phyloP scores from a whole-genome alignment of 2,113 vertebrate species.

The Grammomys surdaster region DNA sequence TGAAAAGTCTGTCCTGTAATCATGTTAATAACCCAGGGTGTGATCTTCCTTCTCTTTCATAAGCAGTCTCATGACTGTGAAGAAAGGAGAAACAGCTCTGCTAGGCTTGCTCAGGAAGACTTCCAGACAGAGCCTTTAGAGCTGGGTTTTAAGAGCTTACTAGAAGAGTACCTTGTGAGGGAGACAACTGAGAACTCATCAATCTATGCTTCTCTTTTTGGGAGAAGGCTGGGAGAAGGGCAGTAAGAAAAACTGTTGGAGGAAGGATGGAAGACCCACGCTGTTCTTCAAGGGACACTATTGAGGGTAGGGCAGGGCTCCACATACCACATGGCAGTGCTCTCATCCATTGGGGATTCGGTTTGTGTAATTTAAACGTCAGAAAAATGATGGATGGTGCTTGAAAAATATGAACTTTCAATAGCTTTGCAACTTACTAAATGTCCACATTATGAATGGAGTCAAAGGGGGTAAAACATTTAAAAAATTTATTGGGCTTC shows the following conservation, averaged over 20 bases:
- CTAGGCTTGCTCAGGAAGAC: background rate
- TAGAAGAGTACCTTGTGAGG: background rate
- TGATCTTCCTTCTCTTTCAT: background rate
- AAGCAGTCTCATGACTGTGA: background rate
- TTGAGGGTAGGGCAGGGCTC: background rate
- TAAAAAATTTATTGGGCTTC: background rate
- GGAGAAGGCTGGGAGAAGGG: background rate
- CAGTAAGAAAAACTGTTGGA: background rate
- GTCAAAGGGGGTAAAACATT: constrained; percentile 16
- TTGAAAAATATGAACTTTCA: constrained; percentile 43
- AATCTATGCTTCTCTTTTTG: background rate
- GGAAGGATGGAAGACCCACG: background rate
- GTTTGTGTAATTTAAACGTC: constrained; percentile 64
- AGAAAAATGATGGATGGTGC: constrained; percentile 15
- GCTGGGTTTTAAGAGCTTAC: background rate
- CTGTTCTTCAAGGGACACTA: background rate
- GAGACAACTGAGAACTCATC: background rate
- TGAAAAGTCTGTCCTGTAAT: background rate
- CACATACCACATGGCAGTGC: background rate
- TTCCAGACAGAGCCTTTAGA: background rate
- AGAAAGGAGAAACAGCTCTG: background rate
- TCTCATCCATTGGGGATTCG: background rate
- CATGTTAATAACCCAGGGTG: background rate
- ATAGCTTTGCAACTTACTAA: background rate
- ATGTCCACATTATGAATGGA: background rate